Percentiles rank a stretch among this genome's conserved stretches.
Conservation (phyloP, 1,140 invertebrate species). For the Lepidurus couesii region DNA sequence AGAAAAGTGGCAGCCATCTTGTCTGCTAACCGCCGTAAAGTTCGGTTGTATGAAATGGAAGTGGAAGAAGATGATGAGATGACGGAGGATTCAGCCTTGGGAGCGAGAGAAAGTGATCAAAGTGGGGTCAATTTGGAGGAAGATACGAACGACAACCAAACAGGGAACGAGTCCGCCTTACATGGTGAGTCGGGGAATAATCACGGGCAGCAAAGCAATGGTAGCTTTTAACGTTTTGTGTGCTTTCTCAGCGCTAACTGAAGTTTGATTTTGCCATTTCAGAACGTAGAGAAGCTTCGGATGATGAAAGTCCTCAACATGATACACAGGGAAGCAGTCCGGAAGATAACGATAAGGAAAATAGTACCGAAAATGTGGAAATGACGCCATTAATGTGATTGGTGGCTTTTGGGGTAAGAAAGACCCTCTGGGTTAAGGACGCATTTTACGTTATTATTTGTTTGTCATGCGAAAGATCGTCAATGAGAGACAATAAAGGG, state of each 20-base stretch:
- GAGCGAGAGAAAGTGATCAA: constrained; percentile 38
- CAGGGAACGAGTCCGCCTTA: background rate
- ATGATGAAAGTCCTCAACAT: background rate
- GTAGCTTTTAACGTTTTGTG: constrained; percentile 11
- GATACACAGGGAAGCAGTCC: background rate
- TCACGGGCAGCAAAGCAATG: background rate
- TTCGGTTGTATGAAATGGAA: constrained; percentile 85
- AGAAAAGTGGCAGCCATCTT: constrained; percentile 82
- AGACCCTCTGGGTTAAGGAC: no score
- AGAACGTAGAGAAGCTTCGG: background rate
- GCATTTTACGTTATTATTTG: no score
- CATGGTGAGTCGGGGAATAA: background rate
- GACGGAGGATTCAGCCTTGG: constrained; percentile 50
- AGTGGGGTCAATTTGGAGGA: constrained; percentile 30
- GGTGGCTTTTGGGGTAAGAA: background rate
- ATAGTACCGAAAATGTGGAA: constrained; percentile 4
- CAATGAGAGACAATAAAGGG: no score
- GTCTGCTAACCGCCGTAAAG: constrained; percentile 68
- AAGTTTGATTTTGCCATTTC: background rate
- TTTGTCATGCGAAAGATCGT: no score
- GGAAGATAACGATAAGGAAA: background rate
- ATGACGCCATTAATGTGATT: background rate
- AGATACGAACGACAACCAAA: background rate
- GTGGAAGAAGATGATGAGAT: constrained; percentile 74
- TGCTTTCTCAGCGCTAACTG: background rate